Evolutionary conservation across 2,888 invertebrate species (phyloP).

Genomic region (Ormyrus labotus): DNA sequence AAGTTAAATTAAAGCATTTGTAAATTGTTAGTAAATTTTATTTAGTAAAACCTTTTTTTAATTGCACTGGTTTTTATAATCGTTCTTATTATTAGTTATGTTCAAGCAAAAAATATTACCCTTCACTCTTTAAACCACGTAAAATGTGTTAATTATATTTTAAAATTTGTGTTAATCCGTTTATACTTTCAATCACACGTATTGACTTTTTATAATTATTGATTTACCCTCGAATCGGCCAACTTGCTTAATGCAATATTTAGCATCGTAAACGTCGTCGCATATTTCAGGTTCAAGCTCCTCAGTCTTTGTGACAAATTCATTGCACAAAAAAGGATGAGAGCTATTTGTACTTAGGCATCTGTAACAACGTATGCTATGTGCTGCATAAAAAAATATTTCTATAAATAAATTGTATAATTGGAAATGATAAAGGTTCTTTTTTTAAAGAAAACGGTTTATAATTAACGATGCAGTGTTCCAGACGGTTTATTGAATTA

Average conservation of each 20-base stretch:
- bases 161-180: too few species aligned
- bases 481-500: too few species aligned
- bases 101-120: not conserved
- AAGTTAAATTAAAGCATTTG: constrained; percentile 14
- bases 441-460: too few species aligned
- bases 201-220: constrained; percentile 5
- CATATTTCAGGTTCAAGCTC: constrained; percentile 85
- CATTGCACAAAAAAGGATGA: constrained; percentile 89
- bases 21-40: not conserved
- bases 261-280: constrained; percentile 87
- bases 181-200: too few species aligned
- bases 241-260: constrained; percentile 94
- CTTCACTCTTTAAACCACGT: too few species aligned
- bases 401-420: too few species aligned
- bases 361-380: constrained; percentile 89
- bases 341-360: constrained; percentile 89
- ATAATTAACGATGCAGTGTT: too few species aligned
- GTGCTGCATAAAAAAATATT: constrained; percentile 73
- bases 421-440: too few species aligned
- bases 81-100: constrained; percentile 1
- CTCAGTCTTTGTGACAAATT: constrained; percentile 83
- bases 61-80: not conserved
- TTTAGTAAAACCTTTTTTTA: not conserved
- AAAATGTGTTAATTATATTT: too few species aligned
- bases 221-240: constrained; percentile 91